Base-by-base conservation (phyloP, 2,888 invertebrate species). In the Heliconius aoede region DNA sequence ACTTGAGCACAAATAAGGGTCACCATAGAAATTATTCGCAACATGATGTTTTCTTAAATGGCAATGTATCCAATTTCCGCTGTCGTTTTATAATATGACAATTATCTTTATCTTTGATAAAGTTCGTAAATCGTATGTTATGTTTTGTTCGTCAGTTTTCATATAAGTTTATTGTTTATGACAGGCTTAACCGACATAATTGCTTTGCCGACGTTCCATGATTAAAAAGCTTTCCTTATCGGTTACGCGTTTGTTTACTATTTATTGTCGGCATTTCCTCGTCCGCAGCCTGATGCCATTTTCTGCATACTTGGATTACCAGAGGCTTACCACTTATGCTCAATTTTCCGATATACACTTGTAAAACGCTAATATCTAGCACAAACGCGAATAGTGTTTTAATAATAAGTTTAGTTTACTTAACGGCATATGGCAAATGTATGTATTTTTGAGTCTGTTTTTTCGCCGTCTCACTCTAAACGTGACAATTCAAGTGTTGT, bases 141-240 rank as follows among this genome's bases (percentile, higher is more conserved):
- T 69, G 36, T 65, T 40, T 65, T 65, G 40, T 65, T 24, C 65
- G 65, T 36, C 18, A 65, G 65, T 65, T 65, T 36, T 65, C 18
- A 65, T 18, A 36, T 65, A 65, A 65, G 40, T 36, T 40, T 24
- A 65, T 36, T 40, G 65, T 65, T 65, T 65, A 65, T 65, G 65
- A 65, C 24, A 24, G 65, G 40, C 36, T 65, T 65, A 40, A 24
- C 15, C 36, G 13, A 40, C 40, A 18, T 65, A 65, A 40, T 36
- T 64, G 15, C 24, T 9, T 65, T 15, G 65, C 24, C 8, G 40
- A 65, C 65, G 65, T 36, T 65, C 36, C 26, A 24, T 15, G 65
- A 65, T 65, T 65, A 65, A 65, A 65, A 65, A 65, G 65, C 65
- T 65, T 40, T 40, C n/a, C 8, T 65, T 65, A 65, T 65, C 65